Percentiles rank a stretch among this genome's conserved stretches.
phyloP scores from a whole-genome alignment of 2,888 invertebrate species.

The Dolichomitus sp. region DNA sequence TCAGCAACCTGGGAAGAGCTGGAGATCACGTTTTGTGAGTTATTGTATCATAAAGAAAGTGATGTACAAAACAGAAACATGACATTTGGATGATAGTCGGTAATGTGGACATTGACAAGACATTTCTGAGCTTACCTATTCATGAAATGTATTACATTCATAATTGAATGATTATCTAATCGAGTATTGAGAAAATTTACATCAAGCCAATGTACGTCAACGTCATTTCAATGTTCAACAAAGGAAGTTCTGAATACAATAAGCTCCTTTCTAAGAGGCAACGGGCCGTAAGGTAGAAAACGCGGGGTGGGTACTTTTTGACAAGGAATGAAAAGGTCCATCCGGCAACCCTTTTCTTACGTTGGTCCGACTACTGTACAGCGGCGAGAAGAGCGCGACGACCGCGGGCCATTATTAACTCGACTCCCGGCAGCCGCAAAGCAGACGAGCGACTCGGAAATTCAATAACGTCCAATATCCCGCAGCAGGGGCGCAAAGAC shows the following conservation, averaged over 20 bases:
- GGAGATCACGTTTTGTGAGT: too few species aligned
- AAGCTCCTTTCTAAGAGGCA: slow-evolving; percentile 19
- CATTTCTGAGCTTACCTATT: not conserved
- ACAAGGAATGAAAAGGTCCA: slow-evolving; percentile 56
- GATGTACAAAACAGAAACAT: not conserved
- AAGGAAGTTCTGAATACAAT: slow-evolving; percentile 36
- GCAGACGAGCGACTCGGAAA: slow-evolving; percentile 68
- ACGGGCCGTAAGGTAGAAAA: slow-evolving; percentile 26
- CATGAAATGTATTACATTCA: not conserved
- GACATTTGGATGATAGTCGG: too few species aligned
- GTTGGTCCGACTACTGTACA: slow-evolving; percentile 41
- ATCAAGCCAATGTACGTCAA: slow-evolving; percentile 20
- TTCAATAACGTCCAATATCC: slow-evolving; percentile 78
- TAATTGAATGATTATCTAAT: not conserved
- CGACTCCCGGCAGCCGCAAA: slow-evolving; percentile 67
- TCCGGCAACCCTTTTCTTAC: slow-evolving; percentile 52
- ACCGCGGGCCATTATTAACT: slow-evolving; percentile 77
- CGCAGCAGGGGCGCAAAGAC: slow-evolving; percentile 23
- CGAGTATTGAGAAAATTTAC: slow-evolving; percentile 1
- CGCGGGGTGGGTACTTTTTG: slow-evolving; percentile 38
- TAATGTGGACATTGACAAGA: not conserved
- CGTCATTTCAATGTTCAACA: slow-evolving; percentile 34
- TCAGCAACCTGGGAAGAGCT: not conserved
- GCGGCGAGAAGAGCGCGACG: slow-evolving; percentile 41
- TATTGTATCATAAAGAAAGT: too few species aligned